Conservation (phyloP, 1,140 invertebrate species). For the Hypothenemus hampei region DNA sequence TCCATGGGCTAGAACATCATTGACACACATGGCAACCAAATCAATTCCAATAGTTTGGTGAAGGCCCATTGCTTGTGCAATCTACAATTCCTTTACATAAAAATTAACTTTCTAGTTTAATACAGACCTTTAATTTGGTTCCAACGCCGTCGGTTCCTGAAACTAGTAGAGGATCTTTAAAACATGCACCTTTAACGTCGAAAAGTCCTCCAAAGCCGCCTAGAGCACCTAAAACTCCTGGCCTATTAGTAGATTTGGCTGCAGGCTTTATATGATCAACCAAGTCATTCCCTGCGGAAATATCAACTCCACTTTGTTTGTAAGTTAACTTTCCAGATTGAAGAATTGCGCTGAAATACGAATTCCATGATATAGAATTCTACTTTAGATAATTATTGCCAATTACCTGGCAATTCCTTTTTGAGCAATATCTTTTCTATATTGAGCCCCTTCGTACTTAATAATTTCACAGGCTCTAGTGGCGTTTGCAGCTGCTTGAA, state of each 20-base stretch:
- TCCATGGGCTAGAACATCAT: constrained; percentile 91
- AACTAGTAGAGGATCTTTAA: constrained; percentile 80
- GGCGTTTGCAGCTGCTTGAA: constrained; percentile 66
- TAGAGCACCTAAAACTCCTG: constrained; percentile 72
- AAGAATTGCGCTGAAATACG: constrained; percentile 48
- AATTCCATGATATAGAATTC: neutral
- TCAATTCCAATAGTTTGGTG: constrained; percentile 90
- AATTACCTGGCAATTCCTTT: constrained; percentile 77
- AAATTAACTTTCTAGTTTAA: no score
- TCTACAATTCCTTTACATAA: constrained; percentile 48
- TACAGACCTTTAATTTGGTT: constrained; percentile 92
- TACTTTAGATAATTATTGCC: no score
- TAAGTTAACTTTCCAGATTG: constrained; percentile 70
- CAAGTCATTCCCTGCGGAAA: constrained; percentile 81
- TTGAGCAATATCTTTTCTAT: constrained; percentile 84
- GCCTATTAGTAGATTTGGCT: constrained; percentile 60
- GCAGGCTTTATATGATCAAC: constrained; percentile 79
- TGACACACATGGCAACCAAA: constrained; percentile 96
- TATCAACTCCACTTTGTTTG: constrained; percentile 88
- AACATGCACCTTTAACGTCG: constrained; percentile 63
- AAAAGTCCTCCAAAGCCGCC: constrained; percentile 94
- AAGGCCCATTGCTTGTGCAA: constrained; percentile 73
- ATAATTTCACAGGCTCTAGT: constrained; percentile 64
- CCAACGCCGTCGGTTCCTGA: constrained; percentile 96
- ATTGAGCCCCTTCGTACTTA: constrained; percentile 79